Evolutionary conservation across 1,140 invertebrate species (phyloP), one percentile per base, ranked within the genome.

Genomic region (Drosophila kohkoa): DNA sequence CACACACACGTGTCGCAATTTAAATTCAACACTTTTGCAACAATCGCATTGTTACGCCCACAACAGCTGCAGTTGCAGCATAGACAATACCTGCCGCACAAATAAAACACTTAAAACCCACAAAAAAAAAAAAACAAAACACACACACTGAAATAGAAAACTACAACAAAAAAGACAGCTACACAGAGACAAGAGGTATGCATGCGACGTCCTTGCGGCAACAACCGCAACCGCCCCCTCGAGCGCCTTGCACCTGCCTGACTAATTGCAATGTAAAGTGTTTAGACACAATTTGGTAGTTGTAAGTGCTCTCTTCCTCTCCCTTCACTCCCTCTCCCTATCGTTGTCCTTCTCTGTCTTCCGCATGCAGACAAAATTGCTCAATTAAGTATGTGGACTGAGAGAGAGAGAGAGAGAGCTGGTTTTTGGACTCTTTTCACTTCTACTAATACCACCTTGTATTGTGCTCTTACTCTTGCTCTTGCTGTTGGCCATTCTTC

Each of bases 251-350:
- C 62, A 55, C 51, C 62, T 48, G 49, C 30, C 60, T 59, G 38
- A 57, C 57, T 83, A 83, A 83, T 83, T 83, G 81, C 77, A 83
- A 80, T 85, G 81, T 77, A 77, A 83, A 83, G 77, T 80, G 77
- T 77, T 85, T 80, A 68, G 77, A 70, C 74, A 74, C 81, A 80
- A 71, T 85, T 85, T 81, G 65, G 67, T 63, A 79, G 72, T 60
- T 67, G 20, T 51, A 52, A 66, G 64, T 77, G 60, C 81, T 52
- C 38, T 30, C 7, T 10, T 7, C 16, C 58, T 30, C 28, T 49
- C 4, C 13, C 25, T 35, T 10, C 20, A 5, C 16, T 16, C 28
- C 13, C 7, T 4, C 8, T 25, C 0, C 35, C 7, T 30, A 11
- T 7, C 60, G 32, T 5, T 13, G 16, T 32, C 35, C 45, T 15